Conservation (phyloP, 2,888 invertebrate species). For the Halocaridina rubra region DNA sequence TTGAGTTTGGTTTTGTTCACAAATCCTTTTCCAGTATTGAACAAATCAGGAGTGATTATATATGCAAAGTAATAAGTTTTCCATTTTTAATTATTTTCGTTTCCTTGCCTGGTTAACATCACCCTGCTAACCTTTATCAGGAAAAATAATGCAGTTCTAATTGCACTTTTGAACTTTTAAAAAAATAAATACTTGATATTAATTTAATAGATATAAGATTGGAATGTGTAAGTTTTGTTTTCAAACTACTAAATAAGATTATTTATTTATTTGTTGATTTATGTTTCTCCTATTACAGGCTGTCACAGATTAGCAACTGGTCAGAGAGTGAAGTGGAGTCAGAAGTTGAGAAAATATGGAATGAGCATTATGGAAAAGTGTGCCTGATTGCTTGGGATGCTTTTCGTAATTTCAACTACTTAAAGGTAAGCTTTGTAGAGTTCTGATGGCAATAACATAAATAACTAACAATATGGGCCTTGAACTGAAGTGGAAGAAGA, state of each 20-base stretch:
- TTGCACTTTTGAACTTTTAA: neutral
- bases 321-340: constrained; percentile 70
- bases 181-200: neutral
- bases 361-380: constrained; percentile 67
- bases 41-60: too few species aligned
- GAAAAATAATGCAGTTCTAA: neutral
- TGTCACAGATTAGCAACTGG: constrained; percentile 67
- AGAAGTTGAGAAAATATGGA: constrained; percentile 70
- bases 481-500: too few species aligned
- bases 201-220: neutral
- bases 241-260: neutral
- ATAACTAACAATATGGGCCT: too few species aligned
- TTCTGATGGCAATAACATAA: too few species aligned
- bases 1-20: too few species aligned
- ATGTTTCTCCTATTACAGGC: too few species aligned
- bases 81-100: too few species aligned
- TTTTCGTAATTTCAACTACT: constrained; percentile 67
- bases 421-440: constrained; percentile 36
- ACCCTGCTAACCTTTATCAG: too few species aligned
- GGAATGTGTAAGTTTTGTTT: neutral
- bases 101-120: too few species aligned
- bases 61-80: too few species aligned
- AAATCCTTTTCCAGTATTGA: too few species aligned
- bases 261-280: neutral
- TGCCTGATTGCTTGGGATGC: constrained; percentile 71